Percentiles rank a stretch among this genome's conserved stretches.
These are phyloP conservation scores for Phyllotreta cruciferae DNA, from an alignment of 2,888 invertebrate genomes.

Conservation along the genomic window DNA sequence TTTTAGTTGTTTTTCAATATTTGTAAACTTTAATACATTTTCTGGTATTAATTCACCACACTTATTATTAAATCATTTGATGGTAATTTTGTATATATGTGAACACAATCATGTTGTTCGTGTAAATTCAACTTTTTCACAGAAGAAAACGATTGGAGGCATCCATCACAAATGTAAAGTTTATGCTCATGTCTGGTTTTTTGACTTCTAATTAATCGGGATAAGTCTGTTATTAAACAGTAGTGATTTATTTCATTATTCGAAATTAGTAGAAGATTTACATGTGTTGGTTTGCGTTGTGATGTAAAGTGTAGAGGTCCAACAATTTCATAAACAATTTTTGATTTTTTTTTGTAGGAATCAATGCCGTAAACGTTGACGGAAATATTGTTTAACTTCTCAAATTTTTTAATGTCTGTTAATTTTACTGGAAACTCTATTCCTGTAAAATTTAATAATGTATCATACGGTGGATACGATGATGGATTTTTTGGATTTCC, in stretches of 20 bases:
- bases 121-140: background rate
- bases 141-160: conserved; percentile 12
- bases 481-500: conserved; percentile 1
- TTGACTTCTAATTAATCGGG: conserved; percentile 10
- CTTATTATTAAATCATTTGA: conserved; percentile 8
- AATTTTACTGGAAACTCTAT: conserved; percentile 18
- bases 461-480: conserved; percentile 13
- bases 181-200: conserved; percentile 1
- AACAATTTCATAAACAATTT: conserved; percentile 7
- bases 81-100: conserved; percentile 10
- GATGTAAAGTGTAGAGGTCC: conserved; percentile 17
- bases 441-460: conserved; percentile 6
- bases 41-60: conserved; percentile 13
- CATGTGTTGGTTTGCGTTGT: conserved; percentile 10
- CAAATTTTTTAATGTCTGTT: conserved; percentile 15
- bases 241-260: conserved; percentile 16
- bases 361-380: conserved; percentile 13
- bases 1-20: too few relatives aligned
- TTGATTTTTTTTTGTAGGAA: background rate
- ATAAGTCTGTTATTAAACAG: conserved; percentile 7
- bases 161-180: conserved; percentile 15
- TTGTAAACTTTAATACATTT: conserved; percentile 17
- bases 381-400: conserved; percentile 13
- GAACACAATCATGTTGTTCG: conserved; percentile 14
- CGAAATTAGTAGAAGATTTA: conserved; percentile 1